A percentile compares a stretch with the other conserved stretches of the same genome.
Evolutionary conservation across 2,888 invertebrate species (phyloP).

Genomic region (Drosophila crucigera): DNA sequence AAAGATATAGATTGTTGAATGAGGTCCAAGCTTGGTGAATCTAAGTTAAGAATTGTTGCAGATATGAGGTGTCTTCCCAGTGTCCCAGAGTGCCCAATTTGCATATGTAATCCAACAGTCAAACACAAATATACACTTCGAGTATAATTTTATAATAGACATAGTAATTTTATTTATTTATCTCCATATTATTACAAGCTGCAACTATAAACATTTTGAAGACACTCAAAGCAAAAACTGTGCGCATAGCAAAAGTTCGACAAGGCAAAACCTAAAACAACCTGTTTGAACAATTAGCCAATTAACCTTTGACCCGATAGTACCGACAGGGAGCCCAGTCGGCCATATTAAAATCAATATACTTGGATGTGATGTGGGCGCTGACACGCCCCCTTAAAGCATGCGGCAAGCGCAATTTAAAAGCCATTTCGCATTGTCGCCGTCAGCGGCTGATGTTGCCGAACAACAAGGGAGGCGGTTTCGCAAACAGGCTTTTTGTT

Average conservation of each 20-base stretch:
- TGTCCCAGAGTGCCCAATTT: neutral
- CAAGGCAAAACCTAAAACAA: conserved; percentile 32
- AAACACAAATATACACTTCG: neutral
- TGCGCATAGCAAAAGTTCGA: conserved; percentile 22
- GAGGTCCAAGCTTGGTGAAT: neutral
- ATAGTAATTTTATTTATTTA: neutral
- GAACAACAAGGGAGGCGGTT: conserved; percentile 35
- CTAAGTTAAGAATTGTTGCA: neutral
- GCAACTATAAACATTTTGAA: neutral
- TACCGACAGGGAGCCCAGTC: conserved; percentile 27
- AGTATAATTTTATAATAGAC: neutral
- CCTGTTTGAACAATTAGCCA: conserved; percentile 66
- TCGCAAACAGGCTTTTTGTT: conserved; percentile 19
- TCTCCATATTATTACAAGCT: neutral
- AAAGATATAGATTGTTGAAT: neutral
- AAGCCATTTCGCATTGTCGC: conserved; percentile 70
- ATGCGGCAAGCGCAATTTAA: conserved; percentile 60
- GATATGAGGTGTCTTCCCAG: neutral
- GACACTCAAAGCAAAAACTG: neutral
- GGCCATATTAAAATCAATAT: conserved; percentile 65
- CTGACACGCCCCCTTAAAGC: conserved; percentile 53
- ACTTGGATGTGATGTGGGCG: conserved; percentile 52
- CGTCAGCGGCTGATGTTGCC: conserved; percentile 56
- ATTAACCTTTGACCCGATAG: conserved; percentile 62
- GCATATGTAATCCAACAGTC: neutral